Base-by-base conservation (phyloP, 1,140 invertebrate genomes). In the Myzus persicae region DNA sequence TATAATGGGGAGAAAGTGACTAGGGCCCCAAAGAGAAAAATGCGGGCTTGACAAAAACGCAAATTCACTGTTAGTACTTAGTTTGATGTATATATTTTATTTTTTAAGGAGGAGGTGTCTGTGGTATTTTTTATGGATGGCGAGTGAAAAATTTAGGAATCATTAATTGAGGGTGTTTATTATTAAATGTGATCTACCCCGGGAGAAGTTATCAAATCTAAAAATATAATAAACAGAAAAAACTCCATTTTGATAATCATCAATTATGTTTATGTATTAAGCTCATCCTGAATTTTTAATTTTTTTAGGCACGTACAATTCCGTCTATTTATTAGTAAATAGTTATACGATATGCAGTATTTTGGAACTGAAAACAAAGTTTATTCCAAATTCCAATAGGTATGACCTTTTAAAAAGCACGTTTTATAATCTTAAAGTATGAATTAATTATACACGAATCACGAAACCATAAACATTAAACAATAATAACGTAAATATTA, bases 381-480 rank as follows among this genome's bases (percentile, higher is more conserved):
- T 46, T 18, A 44, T 46, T 44, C 4, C 7, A 44, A 67, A 31
- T 59, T 59, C 9, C 59, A 18, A n/a, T 76, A 51, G 18, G 11
- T 48, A 42, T 87, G 84, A 87, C 84, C 84, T 87, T 87, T 87
- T n/a, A 87, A 46, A 85, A 87, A 87, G 26, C 84, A 44, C 84
- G 84, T 87, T 44, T 87, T n/a, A 18, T 44, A 44, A 87, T 24
- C 20, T 14, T 7, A 14, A 44, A 44, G 31, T 87, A 44, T 87
- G 20, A 20, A 87, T 44, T 87, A n/a, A 44, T 31, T n/a, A 76
- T n/a, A 76, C 59, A n/a, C n/a, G 5, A 76, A 36, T 3, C 5
- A 18, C 4, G 11, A n/a, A 44, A 87, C 14, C 22, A n/a, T 87
- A 26, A 87, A 87, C 84, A 87, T 40, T 26, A 40, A 40, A 82